Percentiles rank a stretch among this genome's conserved stretches.
phyloP scores from a whole-genome alignment of 2,888 invertebrate genomes.

The Perithous albicinctus region DNA sequence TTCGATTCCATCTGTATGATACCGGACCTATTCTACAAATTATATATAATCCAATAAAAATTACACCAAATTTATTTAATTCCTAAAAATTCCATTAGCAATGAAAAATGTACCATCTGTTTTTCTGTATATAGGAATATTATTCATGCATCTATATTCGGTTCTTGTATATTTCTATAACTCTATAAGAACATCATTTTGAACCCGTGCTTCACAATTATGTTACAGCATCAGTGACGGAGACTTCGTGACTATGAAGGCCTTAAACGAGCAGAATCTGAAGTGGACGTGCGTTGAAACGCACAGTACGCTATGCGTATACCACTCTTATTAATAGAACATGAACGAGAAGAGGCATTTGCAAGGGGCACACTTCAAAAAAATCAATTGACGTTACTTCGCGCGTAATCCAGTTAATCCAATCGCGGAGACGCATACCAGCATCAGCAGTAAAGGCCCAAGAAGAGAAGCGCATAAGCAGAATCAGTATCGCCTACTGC shows the following conservation, averaged over 20 bases:
- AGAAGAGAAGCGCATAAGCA: conserved; percentile 5
- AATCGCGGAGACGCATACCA: conserved; percentile 52
- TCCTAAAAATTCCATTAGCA: too few relatives aligned
- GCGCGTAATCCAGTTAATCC: conserved; percentile 63
- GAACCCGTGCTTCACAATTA: neutral
- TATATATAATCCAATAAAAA: too few relatives aligned
- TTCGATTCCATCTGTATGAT: too few relatives aligned
- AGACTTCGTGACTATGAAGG: neutral
- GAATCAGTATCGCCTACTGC: conserved; percentile 49
- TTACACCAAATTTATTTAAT: too few relatives aligned
- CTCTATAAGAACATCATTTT: neutral
- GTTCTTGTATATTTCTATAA: too few relatives aligned
- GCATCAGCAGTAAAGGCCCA: conserved; percentile 4
- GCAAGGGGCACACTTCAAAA: conserved; percentile 15
- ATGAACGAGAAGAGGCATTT: conserved; percentile 30
- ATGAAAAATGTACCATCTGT: too few relatives aligned
- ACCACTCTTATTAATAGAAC: conserved; percentile 43
- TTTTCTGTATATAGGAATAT: too few relatives aligned
- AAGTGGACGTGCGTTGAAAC: conserved; percentile 12
- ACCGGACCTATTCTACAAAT: too few relatives aligned
- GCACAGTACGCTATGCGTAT: neutral
- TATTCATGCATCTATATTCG: too few relatives aligned
- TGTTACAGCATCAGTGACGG: conserved; percentile 8
- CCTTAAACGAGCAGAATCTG: neutral
- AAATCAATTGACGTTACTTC: conserved; percentile 41